phyloP scores from a whole-genome alignment of 2,797 vertebrate species.

The Pelochelys cantorii region DNA sequence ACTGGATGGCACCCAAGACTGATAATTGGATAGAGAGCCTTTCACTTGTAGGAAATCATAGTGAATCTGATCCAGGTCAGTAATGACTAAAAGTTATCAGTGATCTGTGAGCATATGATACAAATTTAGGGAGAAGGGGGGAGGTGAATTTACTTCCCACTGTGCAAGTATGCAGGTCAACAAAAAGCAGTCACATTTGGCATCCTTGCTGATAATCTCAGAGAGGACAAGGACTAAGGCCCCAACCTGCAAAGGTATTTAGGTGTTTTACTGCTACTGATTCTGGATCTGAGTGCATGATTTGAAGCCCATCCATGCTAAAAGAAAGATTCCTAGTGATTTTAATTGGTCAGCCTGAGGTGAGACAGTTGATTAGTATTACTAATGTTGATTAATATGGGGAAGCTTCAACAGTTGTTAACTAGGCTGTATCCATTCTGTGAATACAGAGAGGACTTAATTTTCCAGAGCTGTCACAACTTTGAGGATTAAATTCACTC shows the following conservation, averaged over 20 bases:
- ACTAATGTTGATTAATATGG: neutral
- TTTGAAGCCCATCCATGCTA: neutral
- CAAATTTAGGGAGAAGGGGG: neutral
- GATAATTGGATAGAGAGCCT: neutral
- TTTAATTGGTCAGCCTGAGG: neutral
- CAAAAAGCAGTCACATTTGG: neutral
- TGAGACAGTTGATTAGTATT: neutral
- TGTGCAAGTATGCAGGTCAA: neutral
- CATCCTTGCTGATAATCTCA: neutral
- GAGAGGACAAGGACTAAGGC: neutral
- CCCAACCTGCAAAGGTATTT: neutral
- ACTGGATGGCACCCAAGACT: neutral
- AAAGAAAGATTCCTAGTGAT: neutral
- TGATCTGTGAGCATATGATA: neutral
- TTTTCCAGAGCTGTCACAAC: rapidly evolving
- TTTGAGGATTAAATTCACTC: neutral
- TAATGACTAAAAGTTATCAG: neutral
- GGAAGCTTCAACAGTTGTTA: neutral
- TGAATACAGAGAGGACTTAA: neutral
- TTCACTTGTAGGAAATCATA: neutral
- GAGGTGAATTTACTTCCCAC: neutral
- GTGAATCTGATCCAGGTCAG: neutral
- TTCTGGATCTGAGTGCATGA: neutral
- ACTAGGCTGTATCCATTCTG: rapidly evolving
- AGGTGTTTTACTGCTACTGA: neutral